Percentiles rank a stretch among this genome's conserved stretches.
Conservation (phyloP, 2,888 invertebrate genomes). For the Macrosoma leucophasiata region DNA sequence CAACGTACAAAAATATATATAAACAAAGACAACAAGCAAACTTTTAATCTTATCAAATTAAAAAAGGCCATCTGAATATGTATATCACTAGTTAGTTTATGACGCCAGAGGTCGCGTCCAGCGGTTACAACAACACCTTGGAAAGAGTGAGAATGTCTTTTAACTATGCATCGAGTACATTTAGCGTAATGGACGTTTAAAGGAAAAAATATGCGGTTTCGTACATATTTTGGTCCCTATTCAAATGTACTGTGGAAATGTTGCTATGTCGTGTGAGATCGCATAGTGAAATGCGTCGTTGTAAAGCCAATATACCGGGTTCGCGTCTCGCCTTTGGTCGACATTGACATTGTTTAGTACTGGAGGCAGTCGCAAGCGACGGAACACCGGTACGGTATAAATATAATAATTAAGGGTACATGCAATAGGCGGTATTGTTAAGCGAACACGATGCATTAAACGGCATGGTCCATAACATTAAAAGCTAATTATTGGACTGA, state of each 20-base stretch:
- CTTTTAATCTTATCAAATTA: constrained; percentile 62
- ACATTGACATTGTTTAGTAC: not conserved
- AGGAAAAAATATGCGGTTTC: constrained; percentile 24
- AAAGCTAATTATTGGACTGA: constrained; percentile 57
- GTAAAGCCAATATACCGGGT: constrained; percentile 15
- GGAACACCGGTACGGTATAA: too few relatives aligned
- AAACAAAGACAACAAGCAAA: constrained; percentile 70
- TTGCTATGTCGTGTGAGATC: constrained; percentile 24
- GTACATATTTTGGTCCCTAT: constrained; percentile 38
- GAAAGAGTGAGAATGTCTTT: constrained; percentile 58
- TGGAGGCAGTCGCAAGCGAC: constrained; percentile 8
- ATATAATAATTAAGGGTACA: constrained; percentile 9
- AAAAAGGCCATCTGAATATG: constrained; percentile 67
- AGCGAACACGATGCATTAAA: constrained; percentile 37
- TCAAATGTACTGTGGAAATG: constrained; percentile 27
- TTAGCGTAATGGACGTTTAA: constrained; percentile 26
- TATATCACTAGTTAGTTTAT: constrained; percentile 53
- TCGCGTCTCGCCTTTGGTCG: constrained; percentile 5
- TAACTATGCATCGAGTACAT: constrained; percentile 42
- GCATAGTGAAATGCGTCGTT: constrained; percentile 18
- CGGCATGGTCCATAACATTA: constrained; percentile 46
- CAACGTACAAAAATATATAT: constrained; percentile 65
- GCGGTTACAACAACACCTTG: too few relatives aligned
- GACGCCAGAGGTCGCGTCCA: too few relatives aligned
- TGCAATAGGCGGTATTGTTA: constrained; percentile 14